Base-by-base conservation (phyloP, 2,797 vertebrate species). In the Mallotus villosus region DNA sequence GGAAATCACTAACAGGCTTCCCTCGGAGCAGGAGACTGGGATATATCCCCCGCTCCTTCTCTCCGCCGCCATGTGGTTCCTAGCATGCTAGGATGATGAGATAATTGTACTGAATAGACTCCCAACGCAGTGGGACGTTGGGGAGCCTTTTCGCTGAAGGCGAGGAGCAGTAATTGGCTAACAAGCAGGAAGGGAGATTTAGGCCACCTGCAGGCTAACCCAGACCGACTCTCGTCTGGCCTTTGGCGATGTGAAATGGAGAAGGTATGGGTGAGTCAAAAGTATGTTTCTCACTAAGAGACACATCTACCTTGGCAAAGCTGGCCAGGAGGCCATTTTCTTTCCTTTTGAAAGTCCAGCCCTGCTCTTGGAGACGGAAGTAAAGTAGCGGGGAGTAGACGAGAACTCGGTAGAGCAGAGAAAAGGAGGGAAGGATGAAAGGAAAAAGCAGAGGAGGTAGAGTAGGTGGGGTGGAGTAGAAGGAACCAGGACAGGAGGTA, bases 81-180 rank as follows among this genome's bases (percentile, higher is more conserved):
- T 78, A 73, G 29, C 71, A 75, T 37, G 81, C 78, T 77, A 29
- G 75, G 68, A 49, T 82, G 88, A 89, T 89, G 85, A 78, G 89
- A 84, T 84, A 79, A 90, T 88, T 67, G 25, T 76, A 78, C 76
- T 60, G 75, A 82, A 79, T 55, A 51, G 78, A 78, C 75, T 68
- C 83, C 73, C 53, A 67, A 70, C 80, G 22, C 84, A 71, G 83
- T 51, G 4, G 78, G 81, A 67, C 80, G 17, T 78, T 32, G 1
- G 84, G 83, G 78, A 73, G 57, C 70, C 75, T 78, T 70, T 63
- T 69, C 32, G 82, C 87, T 82, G 71, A 69, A 79, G 84, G 85
- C 81, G 63, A 74, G 29, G 67, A 64, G 78, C 63, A 63, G 75
- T 82, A 88, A 90, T 86, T 85, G 79, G 81, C 74, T 82, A 85